Evolutionary conservation across 2,113 vertebrate genomes (phyloP).

Genomic region (Pomatostomus ruficeps): DNA sequence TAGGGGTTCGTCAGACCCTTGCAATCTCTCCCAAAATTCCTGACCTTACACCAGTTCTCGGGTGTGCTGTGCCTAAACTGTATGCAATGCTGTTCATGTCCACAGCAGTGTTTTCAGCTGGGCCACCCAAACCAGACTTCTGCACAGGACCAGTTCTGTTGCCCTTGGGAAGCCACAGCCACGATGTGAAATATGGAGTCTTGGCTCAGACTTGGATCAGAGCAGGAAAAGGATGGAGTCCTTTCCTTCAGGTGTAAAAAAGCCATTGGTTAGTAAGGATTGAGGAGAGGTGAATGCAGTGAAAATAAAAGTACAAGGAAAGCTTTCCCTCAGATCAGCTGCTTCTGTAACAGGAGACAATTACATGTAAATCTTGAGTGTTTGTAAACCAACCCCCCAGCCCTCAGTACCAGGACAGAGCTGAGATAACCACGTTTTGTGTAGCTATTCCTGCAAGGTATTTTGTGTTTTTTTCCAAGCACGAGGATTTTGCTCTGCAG

Average conservation of each 20-base stretch:
- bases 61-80: not conserved
- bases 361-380: not conserved
- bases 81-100: not conserved
- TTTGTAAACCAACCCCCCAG: not conserved
- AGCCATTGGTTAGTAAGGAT: not conserved
- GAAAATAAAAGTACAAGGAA: not conserved
- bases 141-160: not conserved
- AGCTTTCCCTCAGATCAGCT: not conserved
- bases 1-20: not conserved
- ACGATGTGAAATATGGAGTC: fast-evolving
- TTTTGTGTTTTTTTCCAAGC: not conserved
- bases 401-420: too few relatives aligned
- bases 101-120: not conserved
- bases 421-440: not conserved
- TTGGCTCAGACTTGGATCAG: not conserved
- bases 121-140: not conserved
- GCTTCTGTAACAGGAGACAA: not conserved
- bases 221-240: not conserved
- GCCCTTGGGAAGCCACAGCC: not conserved
- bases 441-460: not conserved
- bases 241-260: not conserved
- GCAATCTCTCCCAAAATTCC: not conserved
- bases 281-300: not conserved
- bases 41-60: not conserved
- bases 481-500: not conserved